Percentiles rank a stretch among this genome's conserved stretches.
phyloP scores from a whole-genome alignment of 2,888 invertebrate species.

The Lasioglossum malachurum region DNA sequence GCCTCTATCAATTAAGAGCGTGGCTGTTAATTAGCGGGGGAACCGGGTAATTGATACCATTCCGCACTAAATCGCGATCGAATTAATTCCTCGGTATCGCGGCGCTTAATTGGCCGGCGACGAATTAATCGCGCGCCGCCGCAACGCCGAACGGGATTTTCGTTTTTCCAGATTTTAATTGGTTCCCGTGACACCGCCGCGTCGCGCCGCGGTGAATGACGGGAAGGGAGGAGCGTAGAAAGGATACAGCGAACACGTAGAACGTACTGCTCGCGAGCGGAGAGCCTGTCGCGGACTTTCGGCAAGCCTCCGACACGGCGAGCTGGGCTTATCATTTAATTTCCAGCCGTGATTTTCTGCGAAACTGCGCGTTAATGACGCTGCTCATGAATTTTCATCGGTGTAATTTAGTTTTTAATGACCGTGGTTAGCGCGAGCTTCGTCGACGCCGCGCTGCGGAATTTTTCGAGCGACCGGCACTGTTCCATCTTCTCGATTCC shows the following conservation, averaged over 20 bases:
- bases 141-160: slow-evolving; percentile 46
- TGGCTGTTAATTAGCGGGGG: slow-evolving; percentile 49
- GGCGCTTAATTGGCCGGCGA: slow-evolving; percentile 46
- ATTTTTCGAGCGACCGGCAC: neutral
- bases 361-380: slow-evolving; percentile 34
- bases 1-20: slow-evolving; percentile 48
- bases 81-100: slow-evolving; percentile 45
- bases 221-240: neutral
- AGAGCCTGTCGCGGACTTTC: neutral
- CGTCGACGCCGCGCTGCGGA: neutral
- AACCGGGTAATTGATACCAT: slow-evolving; percentile 55
- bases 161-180: slow-evolving; percentile 54
- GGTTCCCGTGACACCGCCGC: slow-evolving; percentile 33
- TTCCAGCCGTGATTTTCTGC: slow-evolving; percentile 23
- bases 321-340: slow-evolving; percentile 10
- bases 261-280: neutral
- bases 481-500: neutral
- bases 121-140: slow-evolving; percentile 51
- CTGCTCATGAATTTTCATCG: slow-evolving; percentile 52
- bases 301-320: neutral
- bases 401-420: slow-evolving; percentile 2
- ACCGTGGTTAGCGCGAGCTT: neutral
- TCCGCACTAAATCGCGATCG: slow-evolving; percentile 52
- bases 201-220: neutral
- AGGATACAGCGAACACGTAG: neutral